These are phyloP conservation scores for Buteo buteo DNA, from an alignment of 2,113 vertebrate species.

Conservation along the genomic window DNA sequence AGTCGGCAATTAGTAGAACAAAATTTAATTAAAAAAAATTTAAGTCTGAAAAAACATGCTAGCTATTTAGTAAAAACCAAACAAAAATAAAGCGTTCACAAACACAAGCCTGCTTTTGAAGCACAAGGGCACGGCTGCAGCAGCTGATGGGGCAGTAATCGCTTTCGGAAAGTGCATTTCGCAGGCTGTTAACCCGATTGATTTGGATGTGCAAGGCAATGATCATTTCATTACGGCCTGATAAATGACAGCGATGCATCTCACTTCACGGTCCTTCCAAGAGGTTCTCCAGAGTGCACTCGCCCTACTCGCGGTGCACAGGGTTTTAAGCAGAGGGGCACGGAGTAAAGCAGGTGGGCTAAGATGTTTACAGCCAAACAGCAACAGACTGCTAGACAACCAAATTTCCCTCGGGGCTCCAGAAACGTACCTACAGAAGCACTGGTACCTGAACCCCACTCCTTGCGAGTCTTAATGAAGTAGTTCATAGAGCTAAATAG, in stretches of 20 bases:
- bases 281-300: neutral
- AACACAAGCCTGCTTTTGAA: neutral
- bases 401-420: neutral
- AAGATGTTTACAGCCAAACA: neutral
- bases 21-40: neutral
- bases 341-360: neutral
- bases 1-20: neutral
- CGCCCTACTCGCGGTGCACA: neutral
- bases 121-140: neutral
- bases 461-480: neutral
- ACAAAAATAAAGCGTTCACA: neutral
- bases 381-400: no score
- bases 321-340: neutral
- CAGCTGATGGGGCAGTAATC: neutral
- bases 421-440: neutral
- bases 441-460: neutral
- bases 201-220: neutral
- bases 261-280: neutral
- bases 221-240: neutral
- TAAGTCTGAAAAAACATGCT: neutral
- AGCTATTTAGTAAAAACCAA: neutral
- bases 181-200: neutral
- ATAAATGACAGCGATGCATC: neutral
- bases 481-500: no score
- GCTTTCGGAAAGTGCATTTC: neutral